Evolutionary conservation across 2,113 vertebrate genomes (phyloP).

Genomic region (Eretmochelys imbricata): DNA sequence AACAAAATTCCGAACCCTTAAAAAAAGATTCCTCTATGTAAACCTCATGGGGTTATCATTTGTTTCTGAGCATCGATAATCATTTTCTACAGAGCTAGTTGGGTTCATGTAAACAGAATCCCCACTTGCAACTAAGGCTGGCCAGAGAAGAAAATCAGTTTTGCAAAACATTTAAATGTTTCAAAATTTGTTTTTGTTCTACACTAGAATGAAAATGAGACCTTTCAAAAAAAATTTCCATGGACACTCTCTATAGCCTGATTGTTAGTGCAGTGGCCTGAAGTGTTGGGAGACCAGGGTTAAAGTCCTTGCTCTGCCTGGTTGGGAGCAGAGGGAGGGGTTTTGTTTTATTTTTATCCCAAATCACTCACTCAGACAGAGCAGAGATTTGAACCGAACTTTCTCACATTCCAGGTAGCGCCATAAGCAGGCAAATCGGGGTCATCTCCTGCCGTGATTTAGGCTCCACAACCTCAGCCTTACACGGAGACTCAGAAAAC

Average conservation of each 20-base stretch:
- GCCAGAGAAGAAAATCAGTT: background rate
- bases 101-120: too few relatives aligned
- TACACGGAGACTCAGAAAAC: background rate
- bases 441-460: background rate
- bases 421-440: background rate
- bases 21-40: background rate
- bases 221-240: background rate
- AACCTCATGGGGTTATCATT: background rate
- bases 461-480: background rate
- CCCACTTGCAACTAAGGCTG: background rate
- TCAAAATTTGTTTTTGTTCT: background rate
- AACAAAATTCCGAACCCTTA: rapidly evolving
- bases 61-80: background rate
- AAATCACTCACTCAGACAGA: background rate
- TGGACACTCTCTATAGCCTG: too few relatives aligned
- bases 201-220: background rate
- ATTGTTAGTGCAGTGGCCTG: background rate
- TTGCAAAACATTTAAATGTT: too few relatives aligned
- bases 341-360: background rate
- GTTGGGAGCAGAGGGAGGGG: background rate
- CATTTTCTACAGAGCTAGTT: background rate
- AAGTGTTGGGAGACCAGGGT: background rate
- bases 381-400: background rate
- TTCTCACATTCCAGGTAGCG: too few relatives aligned
- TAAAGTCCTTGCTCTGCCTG: background rate